Base-by-base conservation (phyloP, 2,888 invertebrate species). In the Drosophila lacicola region DNA sequence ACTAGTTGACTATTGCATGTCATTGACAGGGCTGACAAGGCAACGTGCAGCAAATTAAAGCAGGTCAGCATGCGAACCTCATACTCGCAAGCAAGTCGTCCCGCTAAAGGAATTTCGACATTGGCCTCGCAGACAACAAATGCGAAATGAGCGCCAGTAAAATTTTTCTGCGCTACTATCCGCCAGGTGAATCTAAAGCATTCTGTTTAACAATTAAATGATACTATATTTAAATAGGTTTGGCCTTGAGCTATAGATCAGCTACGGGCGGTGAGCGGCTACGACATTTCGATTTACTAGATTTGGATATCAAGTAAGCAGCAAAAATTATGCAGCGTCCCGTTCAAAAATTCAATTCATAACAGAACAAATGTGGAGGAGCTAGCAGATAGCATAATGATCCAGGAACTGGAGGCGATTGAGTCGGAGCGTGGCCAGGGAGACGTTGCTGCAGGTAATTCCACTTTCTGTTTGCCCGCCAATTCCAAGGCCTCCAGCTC, bases 101-200 rank as follows among this genome's bases (percentile, higher is more conserved):
- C 21, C 41, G 42, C 58, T 57, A 49, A 57, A 70, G 71, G 76
- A 78, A 77, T 75, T 80, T 54, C 51, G 19, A 13, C 42, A 55
- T 25, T 45, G 42, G 19, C 13, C 51, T 42, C 29, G 39, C 37
- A 45, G 25, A 67, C 63, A 66, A 67, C 71, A 66, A 61, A 60
- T 49, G 46, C 60, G 33, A 61, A 67, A 95, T 96, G 95, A 95
- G 94, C 91, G 92, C 96, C 67, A 92, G 94, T 63, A 95, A 95
- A 92, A 94, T 96, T 85, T 95, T 95, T 90, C 92, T 96, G 34
- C 93, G 96, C 65, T 96, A 96, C 90, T 95, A 95, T 82, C 96
- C 96, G 0, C 96, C 96, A 70, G 96, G 95, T 94, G 50, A 58
- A 70, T 50, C n/a, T 53, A 4, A 29, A 25, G 47, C 4, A 29